phyloP scores from a whole-genome alignment of 2,113 vertebrate genomes.

The Gambusia holbrooki region DNA sequence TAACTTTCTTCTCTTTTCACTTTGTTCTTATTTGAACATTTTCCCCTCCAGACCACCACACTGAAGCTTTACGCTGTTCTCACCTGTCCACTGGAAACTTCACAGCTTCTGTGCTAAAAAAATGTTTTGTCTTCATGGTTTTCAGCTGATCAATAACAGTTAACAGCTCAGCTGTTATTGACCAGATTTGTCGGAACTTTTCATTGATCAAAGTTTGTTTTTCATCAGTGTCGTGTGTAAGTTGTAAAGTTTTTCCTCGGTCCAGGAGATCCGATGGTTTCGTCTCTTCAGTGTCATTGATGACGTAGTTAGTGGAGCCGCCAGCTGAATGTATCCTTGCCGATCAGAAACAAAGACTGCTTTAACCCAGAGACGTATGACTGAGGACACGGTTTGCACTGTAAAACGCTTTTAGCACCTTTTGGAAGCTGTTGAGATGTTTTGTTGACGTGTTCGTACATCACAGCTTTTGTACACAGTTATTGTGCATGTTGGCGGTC shows the following conservation, averaged over 20 bases:
- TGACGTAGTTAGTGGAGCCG: conserved; percentile 34
- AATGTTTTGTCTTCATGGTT: not conserved
- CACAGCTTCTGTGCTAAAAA: not conserved
- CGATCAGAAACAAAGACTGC: conserved; percentile 26
- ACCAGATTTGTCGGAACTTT: not conserved
- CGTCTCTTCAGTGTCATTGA: conserved; percentile 58
- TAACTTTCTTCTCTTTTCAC: not conserved
- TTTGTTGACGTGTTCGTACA: conserved; percentile 12
- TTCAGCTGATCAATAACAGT: too few relatives aligned
- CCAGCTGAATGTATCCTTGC: conserved; percentile 72
- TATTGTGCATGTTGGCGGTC: conserved; percentile 63
- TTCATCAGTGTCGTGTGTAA: not conserved
- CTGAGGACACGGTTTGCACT: conserved; percentile 44
- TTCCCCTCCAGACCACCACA: not conserved
- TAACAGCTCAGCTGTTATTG: not conserved
- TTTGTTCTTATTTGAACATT: too few relatives aligned
- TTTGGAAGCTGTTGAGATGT: conserved; percentile 30
- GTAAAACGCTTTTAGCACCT: conserved; percentile 54
- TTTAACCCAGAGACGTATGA: not conserved
- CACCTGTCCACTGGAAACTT: too few relatives aligned
- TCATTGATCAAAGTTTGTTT: not conserved
- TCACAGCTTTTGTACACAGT: conserved; percentile 59
- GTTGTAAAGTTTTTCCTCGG: not conserved
- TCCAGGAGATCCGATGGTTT: not conserved
- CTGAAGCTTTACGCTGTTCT: not conserved